phyloP scores from a whole-genome alignment of 2,797 vertebrate genomes.

The Phrynocephalus vlangalii region DNA sequence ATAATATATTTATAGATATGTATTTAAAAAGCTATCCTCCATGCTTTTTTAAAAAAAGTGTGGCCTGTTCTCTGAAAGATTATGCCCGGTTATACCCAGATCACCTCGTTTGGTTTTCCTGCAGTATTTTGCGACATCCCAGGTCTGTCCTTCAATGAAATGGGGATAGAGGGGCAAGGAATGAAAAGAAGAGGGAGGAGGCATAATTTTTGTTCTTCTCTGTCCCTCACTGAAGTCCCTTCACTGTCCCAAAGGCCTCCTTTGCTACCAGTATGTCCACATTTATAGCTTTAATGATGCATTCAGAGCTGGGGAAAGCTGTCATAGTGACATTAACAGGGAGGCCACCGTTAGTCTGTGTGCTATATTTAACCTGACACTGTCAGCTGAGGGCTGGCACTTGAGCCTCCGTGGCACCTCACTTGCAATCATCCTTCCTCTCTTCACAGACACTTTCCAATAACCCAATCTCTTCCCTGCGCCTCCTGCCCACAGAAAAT shows the following conservation, averaged over 20 bases:
- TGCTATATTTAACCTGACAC: constrained; percentile 69
- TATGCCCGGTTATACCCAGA: too few relatives aligned
- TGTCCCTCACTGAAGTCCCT: neutral
- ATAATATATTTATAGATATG: too few relatives aligned
- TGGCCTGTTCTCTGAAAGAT: too few relatives aligned
- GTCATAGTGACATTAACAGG: constrained; percentile 57
- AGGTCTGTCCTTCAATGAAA: neutral
- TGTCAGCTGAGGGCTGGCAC: constrained; percentile 50
- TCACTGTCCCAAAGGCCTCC: constrained; percentile 37
- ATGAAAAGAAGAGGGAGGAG: too few relatives aligned
- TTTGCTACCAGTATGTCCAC: constrained; percentile 53
- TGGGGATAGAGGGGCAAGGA: neutral
- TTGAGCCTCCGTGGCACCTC: constrained; percentile 49
- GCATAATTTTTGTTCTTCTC: neutral
- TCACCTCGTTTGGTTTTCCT: neutral
- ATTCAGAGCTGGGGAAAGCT: constrained; percentile 59
- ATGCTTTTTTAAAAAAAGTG: too few relatives aligned
- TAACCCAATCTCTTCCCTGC: too few relatives aligned
- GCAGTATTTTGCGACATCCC: neutral
- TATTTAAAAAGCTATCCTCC: too few relatives aligned
- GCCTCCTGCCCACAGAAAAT: neutral
- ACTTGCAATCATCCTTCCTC: constrained; percentile 40
- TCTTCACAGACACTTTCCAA: constrained; percentile 17
- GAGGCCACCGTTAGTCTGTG: constrained; percentile 52
- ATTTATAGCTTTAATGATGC: constrained; percentile 48